These are phyloP conservation scores for Calameuta filiformis DNA, from an alignment of 2,888 invertebrate species.

Conservation along the genomic window DNA sequence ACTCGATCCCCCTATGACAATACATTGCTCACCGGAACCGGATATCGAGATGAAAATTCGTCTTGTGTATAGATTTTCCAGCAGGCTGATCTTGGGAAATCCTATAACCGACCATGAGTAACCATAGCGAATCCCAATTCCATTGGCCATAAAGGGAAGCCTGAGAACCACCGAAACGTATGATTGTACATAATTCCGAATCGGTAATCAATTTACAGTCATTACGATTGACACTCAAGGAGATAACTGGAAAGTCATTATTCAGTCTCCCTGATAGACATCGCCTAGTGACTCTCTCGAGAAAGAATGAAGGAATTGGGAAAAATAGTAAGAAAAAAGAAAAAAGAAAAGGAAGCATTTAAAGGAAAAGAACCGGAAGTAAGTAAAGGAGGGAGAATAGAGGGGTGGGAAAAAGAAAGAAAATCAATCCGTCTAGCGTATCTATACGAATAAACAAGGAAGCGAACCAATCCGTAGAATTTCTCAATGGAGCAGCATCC, in stretches of 20 bases:
- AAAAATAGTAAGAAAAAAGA: not conserved
- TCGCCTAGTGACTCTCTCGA: no score
- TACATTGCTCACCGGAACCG: not conserved
- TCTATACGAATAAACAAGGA: not conserved
- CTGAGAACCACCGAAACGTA: conserved; percentile 46
- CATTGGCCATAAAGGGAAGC: conserved; percentile 46
- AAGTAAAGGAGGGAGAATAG: no score
- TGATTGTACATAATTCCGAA: conserved; percentile 49
- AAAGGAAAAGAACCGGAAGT: not conserved
- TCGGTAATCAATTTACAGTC: conserved; percentile 14
- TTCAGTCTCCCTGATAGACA: not conserved
- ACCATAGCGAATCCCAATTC: conserved; percentile 46
- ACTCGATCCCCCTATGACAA: not conserved
- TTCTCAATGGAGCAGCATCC: not conserved
- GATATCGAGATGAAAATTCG: not conserved
- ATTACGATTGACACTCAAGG: not conserved
- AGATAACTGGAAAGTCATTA: not conserved
- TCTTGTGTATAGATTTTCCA: not conserved
- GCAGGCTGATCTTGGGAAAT: conserved; percentile 24
- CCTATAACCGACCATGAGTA: conserved; percentile 31
- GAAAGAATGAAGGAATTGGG: no score
- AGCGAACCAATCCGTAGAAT: not conserved
- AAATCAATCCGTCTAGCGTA: not conserved
- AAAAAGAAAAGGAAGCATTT: not conserved
- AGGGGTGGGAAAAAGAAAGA: no score